Conservation (phyloP, 2,888 invertebrate species). For the Polydrusus cervinus region DNA sequence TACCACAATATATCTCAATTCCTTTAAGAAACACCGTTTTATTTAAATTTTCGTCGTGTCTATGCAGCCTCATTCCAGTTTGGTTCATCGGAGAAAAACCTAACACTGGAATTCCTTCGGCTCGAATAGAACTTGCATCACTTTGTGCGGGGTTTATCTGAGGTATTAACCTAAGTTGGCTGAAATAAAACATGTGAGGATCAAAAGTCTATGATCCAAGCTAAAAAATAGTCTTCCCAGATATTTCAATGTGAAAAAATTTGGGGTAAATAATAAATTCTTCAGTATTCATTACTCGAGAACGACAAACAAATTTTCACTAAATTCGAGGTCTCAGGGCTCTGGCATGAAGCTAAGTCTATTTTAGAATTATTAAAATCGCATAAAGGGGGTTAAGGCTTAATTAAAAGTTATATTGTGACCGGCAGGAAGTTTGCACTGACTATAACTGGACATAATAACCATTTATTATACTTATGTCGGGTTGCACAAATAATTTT, state of each 20-base stretch:
- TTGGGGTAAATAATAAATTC: not conserved
- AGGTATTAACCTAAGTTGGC: conserved; percentile 74
- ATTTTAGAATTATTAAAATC: too few relatives aligned
- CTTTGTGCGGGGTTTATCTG: conserved; percentile 91
- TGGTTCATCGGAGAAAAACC: conserved; percentile 92
- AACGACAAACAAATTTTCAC: too few relatives aligned
- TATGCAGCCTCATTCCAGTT: conserved; percentile 88
- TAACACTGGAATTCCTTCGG: conserved; percentile 84
- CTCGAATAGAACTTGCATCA: conserved; percentile 87
- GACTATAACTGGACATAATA: too few relatives aligned
- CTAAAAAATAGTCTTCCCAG: too few relatives aligned
- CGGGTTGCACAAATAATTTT: too few relatives aligned
- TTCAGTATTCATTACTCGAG: not conserved
- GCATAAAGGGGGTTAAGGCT: too few relatives aligned
- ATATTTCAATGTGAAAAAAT: conserved; percentile 10
- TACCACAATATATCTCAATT: conserved; percentile 82
- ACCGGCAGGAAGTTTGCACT: too few relatives aligned
- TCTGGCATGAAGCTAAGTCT: too few relatives aligned
- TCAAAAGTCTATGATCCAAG: too few relatives aligned
- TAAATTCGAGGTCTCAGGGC: too few relatives aligned
- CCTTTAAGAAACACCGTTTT: conserved; percentile 85
- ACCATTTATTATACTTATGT: too few relatives aligned
- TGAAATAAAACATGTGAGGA: conserved; percentile 51
- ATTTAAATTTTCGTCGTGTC: conserved; percentile 89
- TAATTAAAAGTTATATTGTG: too few relatives aligned